Conservation (phyloP, 2,797 vertebrate genomes). For the Neopelma chrysocephalum region DNA sequence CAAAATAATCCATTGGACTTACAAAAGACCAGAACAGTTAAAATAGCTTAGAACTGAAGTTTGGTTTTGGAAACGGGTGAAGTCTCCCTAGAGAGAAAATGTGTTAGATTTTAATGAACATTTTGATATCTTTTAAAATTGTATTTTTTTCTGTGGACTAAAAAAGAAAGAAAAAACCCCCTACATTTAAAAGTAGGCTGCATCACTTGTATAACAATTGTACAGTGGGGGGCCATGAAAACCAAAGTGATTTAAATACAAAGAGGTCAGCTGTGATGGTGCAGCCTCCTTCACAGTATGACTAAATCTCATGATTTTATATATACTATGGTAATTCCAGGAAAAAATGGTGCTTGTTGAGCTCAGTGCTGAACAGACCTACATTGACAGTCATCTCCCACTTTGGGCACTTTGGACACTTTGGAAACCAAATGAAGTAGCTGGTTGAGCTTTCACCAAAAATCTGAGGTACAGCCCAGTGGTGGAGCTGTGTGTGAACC, state of each 20-base stretch:
- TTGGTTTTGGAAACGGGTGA: neutral
- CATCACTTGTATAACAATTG: neutral
- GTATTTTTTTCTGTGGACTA: neutral
- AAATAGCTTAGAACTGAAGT: neutral
- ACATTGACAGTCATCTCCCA: too few relatives aligned
- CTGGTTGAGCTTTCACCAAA: neutral
- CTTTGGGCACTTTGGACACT: neutral
- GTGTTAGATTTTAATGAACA: neutral
- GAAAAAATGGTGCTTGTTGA: neutral
- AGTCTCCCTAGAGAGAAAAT: neutral
- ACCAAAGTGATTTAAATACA: neutral
- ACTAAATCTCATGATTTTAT: neutral
- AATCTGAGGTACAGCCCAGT: fast-evolving
- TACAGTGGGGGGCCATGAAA: neutral
- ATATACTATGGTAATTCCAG: neutral
- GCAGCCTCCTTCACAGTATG: neutral
- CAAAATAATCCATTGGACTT: neutral
- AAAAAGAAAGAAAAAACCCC: neutral
- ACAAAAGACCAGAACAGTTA: neutral
- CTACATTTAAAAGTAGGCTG: neutral
- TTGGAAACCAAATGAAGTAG: neutral
- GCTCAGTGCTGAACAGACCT: neutral
- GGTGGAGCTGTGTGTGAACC: neutral
- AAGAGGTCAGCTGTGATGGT: neutral
- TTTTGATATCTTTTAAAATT: neutral